Evolutionary conservation across 2,888 invertebrate species (phyloP), one percentile per base, ranked within the genome.

Genomic region (Subacronicta megacephala): DNA sequence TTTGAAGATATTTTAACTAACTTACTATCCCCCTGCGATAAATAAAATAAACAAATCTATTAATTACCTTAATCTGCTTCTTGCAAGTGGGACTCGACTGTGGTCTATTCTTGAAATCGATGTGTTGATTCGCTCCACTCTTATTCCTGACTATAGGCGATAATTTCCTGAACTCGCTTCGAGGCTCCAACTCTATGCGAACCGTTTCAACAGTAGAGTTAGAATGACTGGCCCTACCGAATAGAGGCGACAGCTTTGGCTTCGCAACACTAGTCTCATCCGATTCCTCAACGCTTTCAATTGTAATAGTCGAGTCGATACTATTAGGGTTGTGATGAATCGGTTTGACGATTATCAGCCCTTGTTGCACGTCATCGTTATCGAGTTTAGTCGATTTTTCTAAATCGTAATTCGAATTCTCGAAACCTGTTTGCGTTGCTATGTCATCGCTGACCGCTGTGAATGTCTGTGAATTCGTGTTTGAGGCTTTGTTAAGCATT

Each of bases 351-450:
- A 93, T 64, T 0, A 94, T 93, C 15, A 94, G 15, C 0, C 89
- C 89, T 0, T 79, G 75, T 2, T 84, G 84, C 0, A 82, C 35
- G 18, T 77, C 77, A 26, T 81, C 83, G 26, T 64, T 78, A 1
- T 81, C 72, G 0, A 62, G 51, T 29, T 71, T 75, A 16, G 72
- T 67, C 1, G 80, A 62, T 37, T 84, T 85, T 31, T 81, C 80
- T 1, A 84, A 49, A 38, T 82, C 84, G 61, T 83, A 94, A 63
- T 91, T 94, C 0, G 94, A 94, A 58, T 94, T 94, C 62, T 93
- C 94, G 36, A 94, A 94, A 3, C 94, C 94, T 0, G 93, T 93
- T 64, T 91, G 92, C 0, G 92, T 92, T 0, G 87, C 89, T 31
- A 89, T 90, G 7, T 90, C 93, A n/a, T 92, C 93, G 41, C 88